Evolutionary conservation across 2,113 vertebrate species (phyloP).

Genomic region (Pycnonotus jocosus): DNA sequence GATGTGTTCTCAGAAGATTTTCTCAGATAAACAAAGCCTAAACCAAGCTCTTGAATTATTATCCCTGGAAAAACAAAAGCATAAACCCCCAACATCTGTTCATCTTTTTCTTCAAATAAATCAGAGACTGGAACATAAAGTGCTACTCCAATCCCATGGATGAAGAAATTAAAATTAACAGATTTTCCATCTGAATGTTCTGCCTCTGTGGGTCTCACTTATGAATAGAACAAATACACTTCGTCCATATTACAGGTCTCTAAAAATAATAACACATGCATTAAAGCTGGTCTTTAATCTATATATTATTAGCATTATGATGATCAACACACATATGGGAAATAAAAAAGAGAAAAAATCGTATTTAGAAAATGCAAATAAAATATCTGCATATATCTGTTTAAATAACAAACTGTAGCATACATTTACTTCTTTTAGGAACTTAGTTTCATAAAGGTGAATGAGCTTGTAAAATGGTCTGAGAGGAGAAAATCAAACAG

Average conservation of each 20-base stretch:
- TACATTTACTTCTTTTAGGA: not conserved
- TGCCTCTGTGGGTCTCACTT: not conserved
- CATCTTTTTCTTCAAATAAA: slow-evolving; percentile 3
- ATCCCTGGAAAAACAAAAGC: not conserved
- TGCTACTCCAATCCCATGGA: not conserved
- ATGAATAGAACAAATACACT: not conserved
- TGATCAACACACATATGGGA: not conserved
- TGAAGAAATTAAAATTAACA: slow-evolving; percentile 14
- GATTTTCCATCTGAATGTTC: not conserved
- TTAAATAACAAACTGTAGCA: not conserved
- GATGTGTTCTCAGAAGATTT: not conserved
- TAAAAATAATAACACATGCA: not conserved
- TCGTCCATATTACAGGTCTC: not conserved
- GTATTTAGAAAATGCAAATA: not conserved
- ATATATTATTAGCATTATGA: not conserved
- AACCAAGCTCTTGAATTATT: not conserved
- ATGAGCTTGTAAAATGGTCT: not conserved
- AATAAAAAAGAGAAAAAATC: not conserved
- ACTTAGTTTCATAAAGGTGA: not conserved
- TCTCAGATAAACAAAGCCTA: not conserved
- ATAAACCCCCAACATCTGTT: not conserved
- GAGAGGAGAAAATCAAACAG: not conserved
- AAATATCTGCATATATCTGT: not conserved
- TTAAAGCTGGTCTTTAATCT: not conserved
- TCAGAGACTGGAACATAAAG: not conserved